phyloP scores from a whole-genome alignment of 2,797 vertebrate genomes.

The Lagorchestes hirsutus region DNA sequence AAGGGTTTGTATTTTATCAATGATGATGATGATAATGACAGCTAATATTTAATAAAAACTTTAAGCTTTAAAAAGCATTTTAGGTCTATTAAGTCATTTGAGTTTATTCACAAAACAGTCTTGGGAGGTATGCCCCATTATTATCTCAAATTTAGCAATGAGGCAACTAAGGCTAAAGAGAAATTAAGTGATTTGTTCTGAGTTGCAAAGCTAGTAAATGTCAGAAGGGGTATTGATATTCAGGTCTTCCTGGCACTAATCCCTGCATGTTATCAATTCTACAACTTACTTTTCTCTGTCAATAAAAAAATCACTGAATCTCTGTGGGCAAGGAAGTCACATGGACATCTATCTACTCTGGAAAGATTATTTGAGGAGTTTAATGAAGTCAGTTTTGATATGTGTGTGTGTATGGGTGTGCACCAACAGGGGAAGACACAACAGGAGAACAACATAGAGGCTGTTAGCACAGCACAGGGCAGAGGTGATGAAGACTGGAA shows the following conservation, averaged over 20 bases:
- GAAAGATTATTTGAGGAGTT: not conserved
- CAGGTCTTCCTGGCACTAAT: not conserved
- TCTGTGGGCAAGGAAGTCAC: not conserved
- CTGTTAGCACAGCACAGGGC: not conserved
- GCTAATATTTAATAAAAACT: not conserved
- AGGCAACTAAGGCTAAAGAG: not conserved
- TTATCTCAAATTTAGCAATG: not conserved
- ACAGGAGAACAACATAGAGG: not conserved
- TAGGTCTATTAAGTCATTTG: not conserved
- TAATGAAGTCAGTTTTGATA: not conserved
- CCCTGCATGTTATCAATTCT: not conserved
- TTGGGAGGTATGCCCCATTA: not conserved
- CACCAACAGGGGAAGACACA: fast-evolving
- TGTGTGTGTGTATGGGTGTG: too few relatives aligned
- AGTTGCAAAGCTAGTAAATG: not conserved
- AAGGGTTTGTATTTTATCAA: not conserved
- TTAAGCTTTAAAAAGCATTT: not conserved
- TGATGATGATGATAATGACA: not conserved
- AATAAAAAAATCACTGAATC: not conserved
- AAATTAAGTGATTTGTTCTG: not conserved
- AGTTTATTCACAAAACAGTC: not conserved
- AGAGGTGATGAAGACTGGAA: not conserved
- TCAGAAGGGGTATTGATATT: not conserved
- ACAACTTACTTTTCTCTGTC: not conserved
- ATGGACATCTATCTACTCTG: not conserved